A percentile compares a stretch with the other conserved stretches of the same genome.
phyloP scores from a whole-genome alignment of 2,888 invertebrate species.

The Gymnosoma rotundatum region DNA sequence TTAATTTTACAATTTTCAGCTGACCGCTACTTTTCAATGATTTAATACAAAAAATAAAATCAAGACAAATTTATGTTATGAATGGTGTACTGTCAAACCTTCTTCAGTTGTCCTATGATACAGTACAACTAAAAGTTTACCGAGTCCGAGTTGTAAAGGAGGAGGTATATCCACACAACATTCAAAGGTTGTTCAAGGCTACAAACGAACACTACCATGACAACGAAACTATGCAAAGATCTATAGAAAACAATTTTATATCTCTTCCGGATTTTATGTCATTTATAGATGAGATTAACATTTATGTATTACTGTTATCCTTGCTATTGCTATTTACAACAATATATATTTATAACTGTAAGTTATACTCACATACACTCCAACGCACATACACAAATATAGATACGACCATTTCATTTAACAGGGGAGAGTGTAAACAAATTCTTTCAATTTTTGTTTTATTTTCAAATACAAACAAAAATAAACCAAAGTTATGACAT shows the following conservation, averaged over 20 bases:
- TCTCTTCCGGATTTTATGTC: constrained; percentile 50
- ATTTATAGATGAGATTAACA: constrained; percentile 12
- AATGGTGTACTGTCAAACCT: too few species aligned
- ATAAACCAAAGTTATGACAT: constrained; percentile 77
- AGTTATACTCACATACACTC: neutral
- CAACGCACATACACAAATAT: too few species aligned
- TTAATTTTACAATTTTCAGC: too few species aligned
- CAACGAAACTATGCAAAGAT: constrained; percentile 23
- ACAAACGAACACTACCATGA: too few species aligned
- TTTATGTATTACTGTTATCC: constrained; percentile 17
- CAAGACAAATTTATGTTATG: too few species aligned
- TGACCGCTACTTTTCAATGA: too few species aligned
- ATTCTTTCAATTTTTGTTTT: neutral
- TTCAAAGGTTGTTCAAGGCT: neutral
- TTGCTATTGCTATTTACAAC: constrained; percentile 72
- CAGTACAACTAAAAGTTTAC: too few species aligned
- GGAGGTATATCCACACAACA: too few species aligned
- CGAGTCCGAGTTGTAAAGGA: too few species aligned
- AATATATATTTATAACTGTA: constrained; percentile 2
- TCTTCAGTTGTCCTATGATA: too few species aligned
- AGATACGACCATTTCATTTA: neutral
- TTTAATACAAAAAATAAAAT: too few species aligned
- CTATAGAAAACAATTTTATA: constrained; percentile 56
- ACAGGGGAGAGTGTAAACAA: neutral
- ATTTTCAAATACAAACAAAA: neutral